Conservation (phyloP, 1,140 invertebrate genomes). For the Pseudomyrmex sp. region DNA sequence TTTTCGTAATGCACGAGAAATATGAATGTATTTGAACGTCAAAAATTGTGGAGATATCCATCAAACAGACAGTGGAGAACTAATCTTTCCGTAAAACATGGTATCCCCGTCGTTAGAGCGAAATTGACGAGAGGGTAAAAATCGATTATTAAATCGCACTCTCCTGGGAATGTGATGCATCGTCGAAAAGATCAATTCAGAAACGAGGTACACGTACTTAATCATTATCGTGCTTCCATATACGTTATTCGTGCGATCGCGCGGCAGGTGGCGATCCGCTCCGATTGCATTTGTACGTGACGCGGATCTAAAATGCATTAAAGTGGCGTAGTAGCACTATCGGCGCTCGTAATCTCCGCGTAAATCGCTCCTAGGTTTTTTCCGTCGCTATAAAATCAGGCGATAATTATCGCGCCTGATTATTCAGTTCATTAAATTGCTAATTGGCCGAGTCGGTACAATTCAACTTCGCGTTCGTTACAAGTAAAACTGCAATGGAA, state of each 20-base stretch:
- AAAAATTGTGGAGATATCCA: not conserved
- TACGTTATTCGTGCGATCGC: not conserved
- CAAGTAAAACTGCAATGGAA: not conserved
- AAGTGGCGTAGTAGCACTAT: conserved; percentile 32
- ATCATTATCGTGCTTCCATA: conserved; percentile 28
- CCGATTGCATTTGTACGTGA: conserved; percentile 5
- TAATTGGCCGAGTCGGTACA: conserved; percentile 52
- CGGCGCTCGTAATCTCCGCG: conserved; percentile 62
- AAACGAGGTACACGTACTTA: conserved; percentile 32
- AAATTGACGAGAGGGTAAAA: conserved; percentile 23
- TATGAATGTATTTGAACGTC: not conserved
- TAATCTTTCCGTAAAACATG: conserved; percentile 7
- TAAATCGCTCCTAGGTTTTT: conserved; percentile 66
- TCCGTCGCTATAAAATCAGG: conserved; percentile 57
- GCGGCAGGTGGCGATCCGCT: not conserved
- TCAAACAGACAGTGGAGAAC: conserved; percentile 8
- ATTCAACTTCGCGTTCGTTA: not conserved
- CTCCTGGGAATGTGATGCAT: conserved; percentile 26
- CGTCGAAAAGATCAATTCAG: conserved; percentile 5
- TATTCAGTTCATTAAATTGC: conserved; percentile 73
- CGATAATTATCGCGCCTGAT: conserved; percentile 73
- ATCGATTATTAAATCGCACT: conserved; percentile 45
- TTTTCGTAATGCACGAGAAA: not conserved
- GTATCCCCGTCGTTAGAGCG: not conserved
- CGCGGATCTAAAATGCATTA: conserved; percentile 49